A percentile compares a stretch with the other conserved stretches of the same genome.
Conservation (phyloP, 92 coral and sea anemone genomes). For the Zoanthus sociatus region DNA sequence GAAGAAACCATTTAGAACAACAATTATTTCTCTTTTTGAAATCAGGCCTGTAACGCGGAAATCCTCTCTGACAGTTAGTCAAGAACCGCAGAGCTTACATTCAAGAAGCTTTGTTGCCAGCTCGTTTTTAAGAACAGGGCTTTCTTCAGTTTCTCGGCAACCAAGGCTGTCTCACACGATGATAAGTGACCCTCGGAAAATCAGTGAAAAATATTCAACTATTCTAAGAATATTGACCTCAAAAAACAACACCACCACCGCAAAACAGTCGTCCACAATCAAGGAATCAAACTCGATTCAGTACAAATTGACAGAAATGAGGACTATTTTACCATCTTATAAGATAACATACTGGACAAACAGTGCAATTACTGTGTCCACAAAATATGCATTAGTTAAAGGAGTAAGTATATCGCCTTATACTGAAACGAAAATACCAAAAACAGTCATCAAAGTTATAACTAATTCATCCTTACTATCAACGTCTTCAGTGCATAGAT, state of each 20-base stretch:
- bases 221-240: background rate
- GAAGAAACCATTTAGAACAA: background rate
- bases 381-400: background rate
- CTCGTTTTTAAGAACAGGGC: too few species aligned
- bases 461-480: background rate
- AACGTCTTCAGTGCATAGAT: background rate
- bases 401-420: background rate
- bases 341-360: background rate
- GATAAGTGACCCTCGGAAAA: background rate
- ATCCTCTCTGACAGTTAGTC: background rate
- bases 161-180: background rate
- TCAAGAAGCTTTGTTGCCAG: background rate
- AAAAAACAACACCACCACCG: background rate
- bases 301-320: background rate
- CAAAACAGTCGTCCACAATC: background rate
- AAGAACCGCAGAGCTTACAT: background rate
- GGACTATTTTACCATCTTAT: background rate
- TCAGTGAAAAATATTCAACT: background rate
- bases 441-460: background rate
- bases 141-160: background rate
- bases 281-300: background rate
- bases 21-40: background rate
- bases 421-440: background rate
- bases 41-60: background rate
- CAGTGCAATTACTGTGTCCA: background rate